Percentiles rank a stretch among this genome's conserved stretches.
phyloP scores from a whole-genome alignment of 2,888 invertebrate species.

The Ametastegia equiseti region DNA sequence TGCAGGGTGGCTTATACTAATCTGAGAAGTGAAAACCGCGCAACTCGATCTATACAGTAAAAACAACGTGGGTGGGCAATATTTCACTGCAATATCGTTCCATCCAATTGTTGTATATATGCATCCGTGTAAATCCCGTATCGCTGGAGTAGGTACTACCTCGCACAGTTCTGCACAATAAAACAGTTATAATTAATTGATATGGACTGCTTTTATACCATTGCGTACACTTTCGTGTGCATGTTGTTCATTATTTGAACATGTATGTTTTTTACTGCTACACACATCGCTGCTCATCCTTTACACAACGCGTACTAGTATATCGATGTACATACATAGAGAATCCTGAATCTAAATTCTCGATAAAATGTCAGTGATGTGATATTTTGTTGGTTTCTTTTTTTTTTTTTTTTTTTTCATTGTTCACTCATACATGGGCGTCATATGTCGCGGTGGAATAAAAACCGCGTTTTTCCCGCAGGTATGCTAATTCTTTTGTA shows the following conservation, averaged over 20 bases:
- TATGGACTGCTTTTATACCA: background rate
- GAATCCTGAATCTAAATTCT: background rate
- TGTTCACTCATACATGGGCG: background rate
- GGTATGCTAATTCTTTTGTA: no score
- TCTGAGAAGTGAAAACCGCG: constrained; percentile 40
- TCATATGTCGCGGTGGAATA: no score
- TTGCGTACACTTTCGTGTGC: background rate
- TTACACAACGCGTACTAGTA: no score
- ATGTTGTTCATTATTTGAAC: background rate
- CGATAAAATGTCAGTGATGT: background rate
- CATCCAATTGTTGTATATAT: constrained; percentile 24
- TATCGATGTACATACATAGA: no score
- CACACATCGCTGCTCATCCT: background rate
- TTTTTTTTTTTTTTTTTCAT: background rate
- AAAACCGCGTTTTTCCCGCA: no score
- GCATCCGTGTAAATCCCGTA: background rate
- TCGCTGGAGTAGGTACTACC: constrained; percentile 4
- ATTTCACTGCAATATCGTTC: constrained; percentile 32
- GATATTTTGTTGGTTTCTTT: no score
- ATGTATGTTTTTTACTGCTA: background rate
- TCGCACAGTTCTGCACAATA: background rate
- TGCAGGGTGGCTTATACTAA: background rate
- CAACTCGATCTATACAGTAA: background rate
- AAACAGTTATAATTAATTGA: constrained; percentile 13
- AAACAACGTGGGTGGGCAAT: constrained; percentile 31